A percentile compares a stretch with the other conserved stretches of the same genome.
These are phyloP conservation scores for Sebastes vulpes DNA, from an alignment of 2,797 vertebrate genomes.

Conservation along the genomic window DNA sequence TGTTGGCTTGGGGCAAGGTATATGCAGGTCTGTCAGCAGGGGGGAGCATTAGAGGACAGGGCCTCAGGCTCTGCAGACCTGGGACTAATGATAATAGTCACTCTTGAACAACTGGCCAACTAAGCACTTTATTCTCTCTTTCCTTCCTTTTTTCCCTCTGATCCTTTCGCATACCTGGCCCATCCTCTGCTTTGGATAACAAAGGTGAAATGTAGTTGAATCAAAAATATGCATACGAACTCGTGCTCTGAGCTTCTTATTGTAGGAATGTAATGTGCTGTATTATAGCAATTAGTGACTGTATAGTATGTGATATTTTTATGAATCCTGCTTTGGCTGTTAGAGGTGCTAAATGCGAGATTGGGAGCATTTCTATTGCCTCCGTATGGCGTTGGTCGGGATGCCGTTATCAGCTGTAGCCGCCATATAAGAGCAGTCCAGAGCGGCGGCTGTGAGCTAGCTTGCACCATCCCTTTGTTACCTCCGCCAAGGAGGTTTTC, in stretches of 20 bases:
- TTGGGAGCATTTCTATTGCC: neutral
- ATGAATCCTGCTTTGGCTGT: neutral
- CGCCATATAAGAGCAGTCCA: neutral
- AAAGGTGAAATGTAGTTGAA: slow-evolving; percentile 43
- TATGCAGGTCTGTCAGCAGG: slow-evolving; percentile 39
- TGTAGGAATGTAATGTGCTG: neutral
- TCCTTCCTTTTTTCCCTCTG: neutral
- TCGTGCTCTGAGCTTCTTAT: neutral
- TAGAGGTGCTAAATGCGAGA: neutral
- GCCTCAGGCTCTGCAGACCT: slow-evolving; percentile 62
- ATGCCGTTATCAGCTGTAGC: accelerated
- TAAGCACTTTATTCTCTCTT: slow-evolving; percentile 50
- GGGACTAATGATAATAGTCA: slow-evolving; percentile 53
- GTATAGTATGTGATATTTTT: neutral
- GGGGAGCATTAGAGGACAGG: slow-evolving; percentile 39
- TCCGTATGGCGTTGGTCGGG: neutral
- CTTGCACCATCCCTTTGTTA: neutral
- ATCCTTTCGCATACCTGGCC: slow-evolving; percentile 13
- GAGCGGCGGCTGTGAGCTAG: neutral
- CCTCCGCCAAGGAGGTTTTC: neutral
- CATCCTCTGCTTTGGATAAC: slow-evolving; percentile 20
- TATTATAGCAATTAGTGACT: neutral
- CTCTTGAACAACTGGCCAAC: slow-evolving; percentile 50
- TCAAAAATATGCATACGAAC: slow-evolving; percentile 19
- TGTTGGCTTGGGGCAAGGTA: slow-evolving; percentile 57